These are phyloP conservation scores for Ptychobarbus kaznakovi DNA, from an alignment of 2,797 vertebrate species.

Conservation along the genomic window DNA sequence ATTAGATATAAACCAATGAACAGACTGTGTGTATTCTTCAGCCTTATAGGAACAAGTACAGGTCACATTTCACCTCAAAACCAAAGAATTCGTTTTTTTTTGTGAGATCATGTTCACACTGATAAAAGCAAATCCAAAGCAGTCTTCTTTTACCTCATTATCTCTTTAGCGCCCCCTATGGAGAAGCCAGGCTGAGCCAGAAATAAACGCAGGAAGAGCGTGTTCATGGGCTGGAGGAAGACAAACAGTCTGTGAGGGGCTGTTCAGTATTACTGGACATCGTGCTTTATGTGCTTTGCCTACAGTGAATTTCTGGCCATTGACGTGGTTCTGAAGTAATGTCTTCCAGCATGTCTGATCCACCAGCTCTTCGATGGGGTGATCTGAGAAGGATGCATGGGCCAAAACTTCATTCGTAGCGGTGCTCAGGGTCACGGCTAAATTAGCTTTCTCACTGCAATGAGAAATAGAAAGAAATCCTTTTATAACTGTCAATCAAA, in stretches of 20 bases:
- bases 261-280: not conserved
- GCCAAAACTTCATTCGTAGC: slow-evolving; percentile 79
- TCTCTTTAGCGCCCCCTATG: slow-evolving; percentile 77
- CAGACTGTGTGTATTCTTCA: not conserved
- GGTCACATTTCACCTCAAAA: not conserved
- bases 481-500: not conserved
- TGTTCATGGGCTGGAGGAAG: slow-evolving; percentile 85
- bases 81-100: not conserved
- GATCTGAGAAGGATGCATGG: slow-evolving; percentile 88
- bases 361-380: slow-evolving; percentile 81
- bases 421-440: slow-evolving; percentile 86
- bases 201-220: slow-evolving; percentile 91
- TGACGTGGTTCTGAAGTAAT: slow-evolving; percentile 77
- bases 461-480: slow-evolving; percentile 29
- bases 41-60: not conserved
- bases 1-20: slow-evolving; percentile 21
- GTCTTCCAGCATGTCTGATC: slow-evolving; percentile 83
- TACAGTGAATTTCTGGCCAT: slow-evolving; percentile 81
- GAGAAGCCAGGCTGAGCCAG: slow-evolving; percentile 79
- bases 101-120: not conserved
- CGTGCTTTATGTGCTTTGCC: slow-evolving; percentile 55
- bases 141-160: slow-evolving; percentile 80
- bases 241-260: slow-evolving; percentile 8
- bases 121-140: not conserved
- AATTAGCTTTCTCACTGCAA: slow-evolving; percentile 88